A percentile compares a stretch with the other conserved stretches of the same genome.
Evolutionary conservation across 2,113 vertebrate genomes (phyloP).

Genomic region (Amphilophus citrinellus): DNA sequence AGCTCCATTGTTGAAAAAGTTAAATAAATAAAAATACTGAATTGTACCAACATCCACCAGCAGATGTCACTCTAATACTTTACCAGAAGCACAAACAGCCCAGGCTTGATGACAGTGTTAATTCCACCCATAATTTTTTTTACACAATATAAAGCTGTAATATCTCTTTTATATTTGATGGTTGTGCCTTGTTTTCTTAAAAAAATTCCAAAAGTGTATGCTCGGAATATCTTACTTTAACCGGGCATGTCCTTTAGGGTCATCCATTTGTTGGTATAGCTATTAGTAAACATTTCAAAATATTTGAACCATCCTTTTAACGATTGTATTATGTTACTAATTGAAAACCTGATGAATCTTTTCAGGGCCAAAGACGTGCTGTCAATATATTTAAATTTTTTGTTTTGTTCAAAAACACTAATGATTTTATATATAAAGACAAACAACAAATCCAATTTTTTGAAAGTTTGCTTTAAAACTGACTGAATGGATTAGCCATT

Average conservation of each 20-base stretch:
- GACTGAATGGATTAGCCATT: neutral
- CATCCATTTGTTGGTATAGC: neutral
- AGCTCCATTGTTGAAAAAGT: neutral
- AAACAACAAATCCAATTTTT: neutral
- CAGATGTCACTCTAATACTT: conserved; percentile 25
- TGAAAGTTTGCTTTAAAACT: neutral
- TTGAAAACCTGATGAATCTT: neutral
- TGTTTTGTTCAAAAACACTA: neutral
- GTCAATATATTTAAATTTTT: neutral
- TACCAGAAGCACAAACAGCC: neutral
- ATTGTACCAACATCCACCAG: conserved; percentile 22
- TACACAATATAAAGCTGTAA: neutral
- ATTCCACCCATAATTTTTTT: no score
- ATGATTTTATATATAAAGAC: neutral
- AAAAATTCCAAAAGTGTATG: neutral
- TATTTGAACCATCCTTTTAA: neutral
- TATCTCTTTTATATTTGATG: neutral
- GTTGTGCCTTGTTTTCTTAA: neutral
- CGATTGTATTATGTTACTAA: neutral
- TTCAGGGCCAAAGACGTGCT: accelerated
- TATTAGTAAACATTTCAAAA: neutral
- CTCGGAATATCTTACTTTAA: neutral
- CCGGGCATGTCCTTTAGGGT: neutral
- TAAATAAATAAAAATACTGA: neutral
- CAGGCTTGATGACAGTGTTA: neutral